phyloP scores from a whole-genome alignment of 2,113 vertebrate species.

The Misgurnus mizolepis region DNA sequence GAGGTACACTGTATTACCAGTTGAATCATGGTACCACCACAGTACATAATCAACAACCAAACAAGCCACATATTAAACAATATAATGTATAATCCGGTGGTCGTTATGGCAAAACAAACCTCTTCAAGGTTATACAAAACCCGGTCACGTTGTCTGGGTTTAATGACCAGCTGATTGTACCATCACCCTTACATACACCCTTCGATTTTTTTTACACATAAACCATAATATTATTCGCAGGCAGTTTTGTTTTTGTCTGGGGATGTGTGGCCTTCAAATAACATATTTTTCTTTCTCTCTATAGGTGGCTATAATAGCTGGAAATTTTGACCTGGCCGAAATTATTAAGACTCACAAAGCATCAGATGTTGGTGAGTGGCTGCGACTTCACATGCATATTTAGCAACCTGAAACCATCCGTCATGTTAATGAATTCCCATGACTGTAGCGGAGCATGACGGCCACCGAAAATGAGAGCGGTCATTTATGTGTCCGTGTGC shows the following conservation, averaged over 20 bases:
- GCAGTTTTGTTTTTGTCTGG: background rate
- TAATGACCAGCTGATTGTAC: too few species aligned
- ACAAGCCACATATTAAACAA: too few species aligned
- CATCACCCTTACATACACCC: too few species aligned
- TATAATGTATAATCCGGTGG: too few species aligned
- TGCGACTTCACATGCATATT: background rate
- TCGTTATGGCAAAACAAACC: too few species aligned
- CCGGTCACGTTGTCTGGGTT: too few species aligned
- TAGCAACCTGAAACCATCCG: background rate
- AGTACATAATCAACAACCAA: too few species aligned
- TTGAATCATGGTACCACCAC: too few species aligned
- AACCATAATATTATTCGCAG: background rate
- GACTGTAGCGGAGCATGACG: too few species aligned
- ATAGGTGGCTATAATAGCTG: constrained; percentile 97
- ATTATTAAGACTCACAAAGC: constrained; percentile 97
- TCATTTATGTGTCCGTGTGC: background rate
- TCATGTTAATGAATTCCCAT: constrained; percentile 22
- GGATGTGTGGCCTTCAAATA: background rate
- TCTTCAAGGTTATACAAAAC: too few species aligned
- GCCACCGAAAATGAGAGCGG: background rate
- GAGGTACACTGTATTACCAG: too few species aligned
- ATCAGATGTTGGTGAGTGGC: constrained; percentile 93
- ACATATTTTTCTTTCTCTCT: constrained; percentile 5
- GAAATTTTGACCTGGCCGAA: constrained; percentile 97
- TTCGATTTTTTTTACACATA: too few species aligned